A percentile compares a stretch with the other conserved stretches of the same genome.
These are phyloP conservation scores for Pandemis cinnamomeana DNA, from an alignment of 2,888 invertebrate species.

Conservation along the genomic window DNA sequence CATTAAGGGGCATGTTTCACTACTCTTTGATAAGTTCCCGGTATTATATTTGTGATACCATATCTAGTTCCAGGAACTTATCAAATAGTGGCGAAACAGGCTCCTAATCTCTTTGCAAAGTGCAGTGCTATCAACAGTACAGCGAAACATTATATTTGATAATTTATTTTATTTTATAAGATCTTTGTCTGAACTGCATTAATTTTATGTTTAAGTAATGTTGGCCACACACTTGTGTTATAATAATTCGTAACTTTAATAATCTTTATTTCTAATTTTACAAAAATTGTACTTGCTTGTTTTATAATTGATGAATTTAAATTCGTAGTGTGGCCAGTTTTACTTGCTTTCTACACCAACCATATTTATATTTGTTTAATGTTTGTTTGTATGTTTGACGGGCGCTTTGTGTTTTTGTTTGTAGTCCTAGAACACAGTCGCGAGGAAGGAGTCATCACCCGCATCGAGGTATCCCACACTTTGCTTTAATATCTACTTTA, in stretches of 20 bases:
- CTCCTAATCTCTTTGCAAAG: background rate
- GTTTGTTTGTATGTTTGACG: conserved; percentile 80
- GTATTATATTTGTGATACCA: too few relatives aligned
- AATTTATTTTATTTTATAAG: conserved; percentile 27
- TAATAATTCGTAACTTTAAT: too few relatives aligned
- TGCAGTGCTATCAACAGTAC: background rate
- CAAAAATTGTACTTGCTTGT: too few relatives aligned
- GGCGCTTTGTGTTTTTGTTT: conserved; percentile 82
- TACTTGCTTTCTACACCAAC: conserved; percentile 31
- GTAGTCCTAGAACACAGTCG: conserved; percentile 85
- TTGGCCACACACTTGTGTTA: conserved; percentile 13
- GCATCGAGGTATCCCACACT: conserved; percentile 82
- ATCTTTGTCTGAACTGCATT: conserved; percentile 23
- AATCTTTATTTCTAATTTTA: background rate
- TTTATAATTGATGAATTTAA: too few relatives aligned
- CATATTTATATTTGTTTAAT: conserved; percentile 47
- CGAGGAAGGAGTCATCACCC: conserved; percentile 85
- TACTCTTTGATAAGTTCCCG: too few relatives aligned
- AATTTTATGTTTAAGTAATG: conserved; percentile 36
- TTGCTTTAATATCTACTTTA: conserved; percentile 73
- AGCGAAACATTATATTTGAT: background rate
- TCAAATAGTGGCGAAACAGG: too few relatives aligned
- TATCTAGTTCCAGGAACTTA: too few relatives aligned
- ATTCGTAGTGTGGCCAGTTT: conserved; percentile 7
- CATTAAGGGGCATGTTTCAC: background rate